Conservation (phyloP, 2,113 vertebrate species). For the Tapirus terrestris region DNA sequence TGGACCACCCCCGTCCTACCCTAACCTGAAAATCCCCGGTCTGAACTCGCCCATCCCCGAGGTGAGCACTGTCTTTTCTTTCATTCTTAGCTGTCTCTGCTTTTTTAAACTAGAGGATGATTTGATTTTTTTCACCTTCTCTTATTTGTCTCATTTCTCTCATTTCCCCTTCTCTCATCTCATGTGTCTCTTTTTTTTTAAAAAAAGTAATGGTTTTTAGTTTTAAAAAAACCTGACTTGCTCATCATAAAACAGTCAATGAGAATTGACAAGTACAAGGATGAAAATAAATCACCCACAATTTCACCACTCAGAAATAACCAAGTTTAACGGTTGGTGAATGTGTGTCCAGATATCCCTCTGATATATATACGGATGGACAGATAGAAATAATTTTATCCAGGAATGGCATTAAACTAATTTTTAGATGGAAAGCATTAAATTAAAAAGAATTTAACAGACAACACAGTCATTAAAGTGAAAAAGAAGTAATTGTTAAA, state of each 20-base stretch:
- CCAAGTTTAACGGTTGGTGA: background rate
- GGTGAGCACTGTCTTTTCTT: constrained; percentile 75
- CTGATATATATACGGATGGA: background rate
- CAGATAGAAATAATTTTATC: background rate
- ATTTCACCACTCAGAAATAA: constrained; percentile 19
- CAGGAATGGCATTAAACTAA: background rate
- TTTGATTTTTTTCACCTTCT: background rate
- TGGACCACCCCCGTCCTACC: constrained; percentile 94
- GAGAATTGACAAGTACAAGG: background rate
- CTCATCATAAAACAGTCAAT: background rate
- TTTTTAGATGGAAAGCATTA: background rate
- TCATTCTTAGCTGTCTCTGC: background rate
- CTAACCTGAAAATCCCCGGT: constrained; percentile 95
- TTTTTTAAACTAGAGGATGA: background rate
- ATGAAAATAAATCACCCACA: background rate
- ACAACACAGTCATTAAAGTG: background rate
- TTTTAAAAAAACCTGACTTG: background rate
- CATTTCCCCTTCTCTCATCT: background rate
- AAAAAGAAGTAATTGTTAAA: background rate
- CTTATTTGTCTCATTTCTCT: background rate
- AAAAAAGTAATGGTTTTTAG: background rate
- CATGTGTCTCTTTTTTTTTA: background rate
- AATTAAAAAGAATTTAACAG: background rate
- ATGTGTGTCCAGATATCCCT: background rate
- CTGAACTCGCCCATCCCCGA: constrained; percentile 95